Conservation (phyloP, 2,797 vertebrate genomes). For the Epinephelus coioides region DNA sequence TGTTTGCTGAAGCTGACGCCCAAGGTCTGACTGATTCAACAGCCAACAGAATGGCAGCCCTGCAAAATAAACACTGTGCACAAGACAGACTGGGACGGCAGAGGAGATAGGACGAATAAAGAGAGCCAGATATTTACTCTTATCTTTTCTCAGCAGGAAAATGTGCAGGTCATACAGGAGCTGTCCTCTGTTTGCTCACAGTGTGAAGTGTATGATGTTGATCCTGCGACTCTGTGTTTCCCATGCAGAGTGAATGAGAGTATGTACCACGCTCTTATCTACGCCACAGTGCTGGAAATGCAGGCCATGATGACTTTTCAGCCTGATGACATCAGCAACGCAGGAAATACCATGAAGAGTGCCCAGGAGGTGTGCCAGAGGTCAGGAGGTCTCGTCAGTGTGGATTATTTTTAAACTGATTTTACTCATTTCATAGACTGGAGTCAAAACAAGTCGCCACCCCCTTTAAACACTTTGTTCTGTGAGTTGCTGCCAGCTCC, state of each 20-base stretch:
- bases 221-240: constrained; percentile 29
- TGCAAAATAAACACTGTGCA: constrained; percentile 73
- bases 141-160: constrained; percentile 55
- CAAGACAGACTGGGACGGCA: constrained; percentile 27
- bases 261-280: constrained; percentile 92
- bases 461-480: not conserved
- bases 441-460: too few relatives aligned
- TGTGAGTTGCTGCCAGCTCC: not conserved
- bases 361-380: constrained; percentile 91
- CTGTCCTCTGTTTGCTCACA: constrained; percentile 44
- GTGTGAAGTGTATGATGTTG: constrained; percentile 24
- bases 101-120: constrained; percentile 46
- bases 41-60: constrained; percentile 52
- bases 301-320: constrained; percentile 94
- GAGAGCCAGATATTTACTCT: constrained; percentile 44
- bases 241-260: constrained; percentile 84
- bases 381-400: constrained; percentile 63
- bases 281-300: constrained; percentile 92
- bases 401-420: not conserved
- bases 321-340: constrained; percentile 88
- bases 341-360: constrained; percentile 89
- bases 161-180: constrained; percentile 4
- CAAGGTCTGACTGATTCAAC: constrained; percentile 72
- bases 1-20: constrained; percentile 89
- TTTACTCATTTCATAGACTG: not conserved